A percentile compares a stretch with the other conserved stretches of the same genome.
phyloP scores from a whole-genome alignment of 2,888 invertebrate genomes.

The Galerucella calmariensis region DNA sequence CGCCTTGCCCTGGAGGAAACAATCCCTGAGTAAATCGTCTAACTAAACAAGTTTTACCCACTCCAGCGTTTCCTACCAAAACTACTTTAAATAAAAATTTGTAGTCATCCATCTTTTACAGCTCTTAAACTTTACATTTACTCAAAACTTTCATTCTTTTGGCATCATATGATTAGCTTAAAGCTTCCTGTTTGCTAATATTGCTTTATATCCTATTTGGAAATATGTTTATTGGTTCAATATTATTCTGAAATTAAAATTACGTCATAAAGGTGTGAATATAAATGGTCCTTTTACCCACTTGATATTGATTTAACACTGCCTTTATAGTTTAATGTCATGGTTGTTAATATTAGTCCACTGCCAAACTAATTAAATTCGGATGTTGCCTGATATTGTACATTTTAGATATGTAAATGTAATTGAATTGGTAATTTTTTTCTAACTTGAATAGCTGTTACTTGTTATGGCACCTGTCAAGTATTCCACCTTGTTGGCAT shows the following conservation, averaged over 20 bases:
- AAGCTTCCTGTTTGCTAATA: constrained; percentile 31
- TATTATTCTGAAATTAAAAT: constrained; percentile 39
- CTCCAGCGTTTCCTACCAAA: constrained; percentile 97
- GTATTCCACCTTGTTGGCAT: constrained; percentile 4
- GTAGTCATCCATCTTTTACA: constrained; percentile 89
- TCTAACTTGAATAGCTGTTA: constrained; percentile 9
- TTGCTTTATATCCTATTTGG: constrained; percentile 33
- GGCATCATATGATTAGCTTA: constrained; percentile 25
- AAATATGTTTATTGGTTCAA: constrained; percentile 32
- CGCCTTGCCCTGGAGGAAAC: constrained; percentile 98
- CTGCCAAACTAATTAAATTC: constrained; percentile 21
- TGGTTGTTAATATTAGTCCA: neutral
- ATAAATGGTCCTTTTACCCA: neutral
- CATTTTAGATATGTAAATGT: constrained; percentile 35
- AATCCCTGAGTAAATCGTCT: constrained; percentile 97
- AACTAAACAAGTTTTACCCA: constrained; percentile 97
- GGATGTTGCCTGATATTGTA: constrained; percentile 33
- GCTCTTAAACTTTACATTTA: constrained; percentile 7
- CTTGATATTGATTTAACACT: constrained; percentile 6
- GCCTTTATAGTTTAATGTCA: neutral
- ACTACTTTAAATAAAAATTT: constrained; percentile 99
- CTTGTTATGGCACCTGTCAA: constrained; percentile 21
- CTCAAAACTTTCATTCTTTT: constrained; percentile 26
- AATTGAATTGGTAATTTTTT: constrained; percentile 12
- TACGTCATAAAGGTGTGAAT: constrained; percentile 37